phyloP scores from a whole-genome alignment of 2,888 invertebrate genomes.

The Notodonta dromedarius region DNA sequence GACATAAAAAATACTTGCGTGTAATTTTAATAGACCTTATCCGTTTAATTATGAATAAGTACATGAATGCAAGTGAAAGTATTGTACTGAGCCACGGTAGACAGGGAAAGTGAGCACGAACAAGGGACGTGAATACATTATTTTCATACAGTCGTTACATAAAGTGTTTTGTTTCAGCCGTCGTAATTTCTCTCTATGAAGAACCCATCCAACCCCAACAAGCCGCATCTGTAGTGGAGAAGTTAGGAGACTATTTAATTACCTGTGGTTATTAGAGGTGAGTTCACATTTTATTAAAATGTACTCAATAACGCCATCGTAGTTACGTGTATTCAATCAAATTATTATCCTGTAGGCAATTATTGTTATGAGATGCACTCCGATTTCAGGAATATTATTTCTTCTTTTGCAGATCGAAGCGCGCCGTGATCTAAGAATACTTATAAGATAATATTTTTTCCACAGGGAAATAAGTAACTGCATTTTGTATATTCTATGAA shows the following conservation, averaged over 20 bases:
- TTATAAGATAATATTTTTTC: conserved; percentile 85
- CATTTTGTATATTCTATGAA: conserved; percentile 86
- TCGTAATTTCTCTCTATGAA: conserved; percentile 97
- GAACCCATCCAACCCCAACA: conserved; percentile 98
- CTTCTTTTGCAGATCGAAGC: conserved; percentile 79
- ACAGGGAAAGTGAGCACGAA: conserved; percentile 20
- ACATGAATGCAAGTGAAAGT: conserved; percentile 28
- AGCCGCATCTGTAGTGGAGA: conserved; percentile 98
- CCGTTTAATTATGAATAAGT: neutral
- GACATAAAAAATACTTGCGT: too few species aligned
- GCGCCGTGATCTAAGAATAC: conserved; percentile 84
- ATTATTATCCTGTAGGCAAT: neutral
- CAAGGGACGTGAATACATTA: conserved; percentile 13
- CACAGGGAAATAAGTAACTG: conserved; percentile 85
- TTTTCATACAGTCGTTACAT: conserved; percentile 25
- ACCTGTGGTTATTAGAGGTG: conserved; percentile 97
- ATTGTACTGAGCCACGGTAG: conserved; percentile 16
- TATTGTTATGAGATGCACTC: neutral
- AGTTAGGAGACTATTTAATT: conserved; percentile 98
- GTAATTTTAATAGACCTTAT: too few species aligned
- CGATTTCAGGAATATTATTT: conserved; percentile 2
- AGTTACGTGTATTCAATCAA: too few species aligned
- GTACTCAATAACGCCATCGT: too few species aligned
- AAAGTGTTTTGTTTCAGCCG: conserved; percentile 87
- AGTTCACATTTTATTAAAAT: conserved; percentile 35